phyloP scores from a whole-genome alignment of 2,113 vertebrate genomes.

The Pseudonaja textilis region DNA sequence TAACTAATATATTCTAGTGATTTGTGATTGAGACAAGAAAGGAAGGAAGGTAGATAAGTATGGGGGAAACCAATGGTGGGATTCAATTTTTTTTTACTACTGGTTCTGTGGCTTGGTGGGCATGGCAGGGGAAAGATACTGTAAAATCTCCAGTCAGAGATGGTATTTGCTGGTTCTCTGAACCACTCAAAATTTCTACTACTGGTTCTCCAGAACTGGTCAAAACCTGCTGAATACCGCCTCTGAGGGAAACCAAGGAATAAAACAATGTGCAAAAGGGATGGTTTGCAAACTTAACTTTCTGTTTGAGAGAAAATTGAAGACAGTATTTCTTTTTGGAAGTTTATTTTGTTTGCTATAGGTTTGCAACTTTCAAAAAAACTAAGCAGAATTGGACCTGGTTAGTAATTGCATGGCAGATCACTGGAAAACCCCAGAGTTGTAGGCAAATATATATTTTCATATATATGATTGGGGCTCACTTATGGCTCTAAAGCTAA shows the following conservation, averaged over 20 bases:
- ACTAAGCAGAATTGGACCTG: background rate
- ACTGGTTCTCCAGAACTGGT: too few species aligned
- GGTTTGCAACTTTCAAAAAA: background rate
- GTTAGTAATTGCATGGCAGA: background rate
- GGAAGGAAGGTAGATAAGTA: background rate
- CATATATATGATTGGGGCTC: background rate
- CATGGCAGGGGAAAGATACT: too few species aligned
- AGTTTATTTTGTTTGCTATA: background rate
- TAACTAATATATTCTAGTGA: background rate
- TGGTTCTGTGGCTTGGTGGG: too few species aligned
- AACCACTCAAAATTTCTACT: too few species aligned
- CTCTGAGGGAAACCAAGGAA: background rate
- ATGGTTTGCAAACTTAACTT: background rate
- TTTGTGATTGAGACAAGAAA: background rate
- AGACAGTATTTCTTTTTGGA: background rate
- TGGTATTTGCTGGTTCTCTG: too few species aligned
- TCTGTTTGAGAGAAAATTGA: background rate
- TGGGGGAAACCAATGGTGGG: background rate
- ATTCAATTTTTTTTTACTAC: too few species aligned
- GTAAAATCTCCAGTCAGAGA: too few species aligned
- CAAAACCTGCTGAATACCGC: too few species aligned
- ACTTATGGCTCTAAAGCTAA: background rate
- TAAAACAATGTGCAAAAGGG: background rate
- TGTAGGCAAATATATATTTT: too few species aligned
- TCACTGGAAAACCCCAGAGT: background rate